phyloP scores from a whole-genome alignment of 2,113 vertebrate species.

The Elephas maximus region DNA sequence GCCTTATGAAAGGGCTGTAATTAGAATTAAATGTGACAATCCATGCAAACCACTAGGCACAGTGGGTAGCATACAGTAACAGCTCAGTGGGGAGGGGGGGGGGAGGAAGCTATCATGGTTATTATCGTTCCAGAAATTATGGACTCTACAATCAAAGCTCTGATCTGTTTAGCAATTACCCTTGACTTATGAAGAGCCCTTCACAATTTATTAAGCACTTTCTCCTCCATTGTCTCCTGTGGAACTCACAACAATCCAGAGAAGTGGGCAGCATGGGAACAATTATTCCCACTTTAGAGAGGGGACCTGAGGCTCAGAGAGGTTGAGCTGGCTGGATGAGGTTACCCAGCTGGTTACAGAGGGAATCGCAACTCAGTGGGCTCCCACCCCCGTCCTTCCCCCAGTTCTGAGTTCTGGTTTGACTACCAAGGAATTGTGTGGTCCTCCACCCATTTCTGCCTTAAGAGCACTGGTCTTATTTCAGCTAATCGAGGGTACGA shows the following conservation, averaged over 20 bases:
- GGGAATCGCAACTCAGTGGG: neutral
- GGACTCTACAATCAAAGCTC: constrained; percentile 49
- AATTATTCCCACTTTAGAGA: neutral
- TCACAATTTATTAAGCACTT: constrained; percentile 59
- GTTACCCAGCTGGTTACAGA: neutral
- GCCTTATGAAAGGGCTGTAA: neutral
- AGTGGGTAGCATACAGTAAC: neutral
- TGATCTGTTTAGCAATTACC: constrained; percentile 60
- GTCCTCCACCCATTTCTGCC: neutral
- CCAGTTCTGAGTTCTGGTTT: neutral
- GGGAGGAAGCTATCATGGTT: neutral
- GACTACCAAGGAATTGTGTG: neutral
- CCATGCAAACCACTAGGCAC: neutral
- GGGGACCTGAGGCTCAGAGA: constrained; percentile 33
- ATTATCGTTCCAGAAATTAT: constrained; percentile 59
- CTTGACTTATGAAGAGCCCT: constrained; percentile 67
- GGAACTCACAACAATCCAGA: neutral
- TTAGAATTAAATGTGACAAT: neutral
- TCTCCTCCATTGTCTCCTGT: constrained; percentile 59
- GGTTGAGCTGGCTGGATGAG: neutral
- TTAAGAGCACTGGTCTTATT: neutral
- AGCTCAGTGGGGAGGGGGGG: neutral
- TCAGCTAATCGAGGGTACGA: neutral
- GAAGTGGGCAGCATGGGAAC: neutral
- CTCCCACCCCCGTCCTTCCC: neutral